Percentiles rank a stretch among this genome's conserved stretches.
These are phyloP conservation scores for Corapipo altera DNA, from an alignment of 2,113 vertebrate species.

Conservation along the genomic window DNA sequence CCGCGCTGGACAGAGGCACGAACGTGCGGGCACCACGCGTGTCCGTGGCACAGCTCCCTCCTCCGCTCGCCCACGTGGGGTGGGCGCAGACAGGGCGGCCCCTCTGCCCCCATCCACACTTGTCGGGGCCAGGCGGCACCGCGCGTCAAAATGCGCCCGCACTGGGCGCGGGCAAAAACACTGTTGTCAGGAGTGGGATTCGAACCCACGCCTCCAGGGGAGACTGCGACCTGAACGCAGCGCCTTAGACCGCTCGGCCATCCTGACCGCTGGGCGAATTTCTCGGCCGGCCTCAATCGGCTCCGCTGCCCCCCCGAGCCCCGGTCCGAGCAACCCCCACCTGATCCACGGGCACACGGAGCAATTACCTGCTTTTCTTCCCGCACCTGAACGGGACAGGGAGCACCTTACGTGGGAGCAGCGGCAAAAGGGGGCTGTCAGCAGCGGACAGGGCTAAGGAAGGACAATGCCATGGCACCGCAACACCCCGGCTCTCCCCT, in stretches of 20 bases:
- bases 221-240: slow-evolving; percentile 79
- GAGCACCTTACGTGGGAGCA: not conserved
- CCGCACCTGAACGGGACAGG: accelerated
- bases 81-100: accelerated
- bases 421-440: not conserved
- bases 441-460: not conserved
- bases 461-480: not conserved
- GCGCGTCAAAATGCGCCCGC: accelerated
- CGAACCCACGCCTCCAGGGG: slow-evolving; percentile 75
- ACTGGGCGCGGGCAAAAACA: accelerated
- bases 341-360: not conserved
- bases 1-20: accelerated
- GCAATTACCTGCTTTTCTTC: not conserved
- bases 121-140: accelerated
- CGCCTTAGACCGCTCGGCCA: slow-evolving; percentile 82
- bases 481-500: accelerated
- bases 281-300: accelerated
- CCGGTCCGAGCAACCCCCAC: no score
- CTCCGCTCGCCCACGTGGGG: accelerated
- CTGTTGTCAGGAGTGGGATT: slow-evolving; percentile 55
- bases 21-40: accelerated
- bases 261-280: accelerated
- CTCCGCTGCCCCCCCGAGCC: accelerated
- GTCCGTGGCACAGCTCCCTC: accelerated
- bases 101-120: accelerated